Evolutionary conservation across 2,797 vertebrate genomes (phyloP).

Genomic region (Malurus splendens): DNA sequence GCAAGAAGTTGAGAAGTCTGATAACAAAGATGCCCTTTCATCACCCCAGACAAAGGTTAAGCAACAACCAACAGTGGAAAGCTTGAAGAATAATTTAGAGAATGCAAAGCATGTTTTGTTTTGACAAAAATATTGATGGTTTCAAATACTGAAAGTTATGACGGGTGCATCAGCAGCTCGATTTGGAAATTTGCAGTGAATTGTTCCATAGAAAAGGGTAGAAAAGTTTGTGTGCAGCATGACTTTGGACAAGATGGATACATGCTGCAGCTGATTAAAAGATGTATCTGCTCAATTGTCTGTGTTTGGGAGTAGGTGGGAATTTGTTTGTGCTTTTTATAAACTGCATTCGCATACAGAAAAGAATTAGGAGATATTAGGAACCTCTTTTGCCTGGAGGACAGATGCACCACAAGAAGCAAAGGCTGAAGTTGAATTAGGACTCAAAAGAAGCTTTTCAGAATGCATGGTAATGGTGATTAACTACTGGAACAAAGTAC

Average conservation of each 20-base stretch:
- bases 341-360: neutral
- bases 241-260: neutral
- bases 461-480: conserved; percentile 11
- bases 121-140: neutral
- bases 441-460: conserved; percentile 31
- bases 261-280: neutral
- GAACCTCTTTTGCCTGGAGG: neutral
- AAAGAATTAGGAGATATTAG: neutral
- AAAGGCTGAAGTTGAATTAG: conserved; percentile 19
- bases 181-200: neutral
- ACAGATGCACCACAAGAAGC: neutral
- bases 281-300: neutral
- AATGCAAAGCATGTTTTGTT: neutral
- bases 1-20: neutral
- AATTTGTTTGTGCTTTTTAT: neutral
- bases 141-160: neutral
- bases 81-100: neutral
- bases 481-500: conserved; percentile 12
- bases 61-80: neutral
- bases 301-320: neutral
- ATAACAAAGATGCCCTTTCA: neutral
- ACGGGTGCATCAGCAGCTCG: neutral
- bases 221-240: neutral
- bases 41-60: neutral
- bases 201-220: neutral